Base-by-base conservation (phyloP, 92 coral and sea anemone species). In the Epizoanthus ramosus region DNA sequence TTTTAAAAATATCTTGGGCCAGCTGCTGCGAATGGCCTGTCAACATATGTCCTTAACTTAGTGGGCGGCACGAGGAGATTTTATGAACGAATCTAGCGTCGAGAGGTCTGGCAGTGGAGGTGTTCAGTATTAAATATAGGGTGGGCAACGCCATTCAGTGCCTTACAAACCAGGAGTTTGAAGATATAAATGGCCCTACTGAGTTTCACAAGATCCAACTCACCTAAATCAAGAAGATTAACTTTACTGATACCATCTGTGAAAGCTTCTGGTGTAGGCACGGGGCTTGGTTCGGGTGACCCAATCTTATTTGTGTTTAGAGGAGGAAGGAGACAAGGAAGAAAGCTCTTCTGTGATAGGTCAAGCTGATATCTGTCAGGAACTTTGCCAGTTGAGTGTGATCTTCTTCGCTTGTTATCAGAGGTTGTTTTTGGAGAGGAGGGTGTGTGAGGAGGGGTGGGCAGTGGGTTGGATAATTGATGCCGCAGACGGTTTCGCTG, bases 241-340 rank as follows among this genome's bases (percentile, higher is more conserved):
- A 60, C 39, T 61, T 77, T 77, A 12, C 41, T 61, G 15, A 31
- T 22, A 60, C 71, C 59, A 41, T 60, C 23, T 14, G 13, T 47
- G 19, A 22, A 7, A 23, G 63, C 33, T 8, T 79, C 88, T 18
- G 83, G 82, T 35, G 88, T 50, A 22, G 85, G 22, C 4, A 72
- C 21, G 28, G 88, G 66, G 21, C 83, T 18, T 1, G 22, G 76
- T 23, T 79, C 91, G 12, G 83, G 86, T 17, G 88, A 79, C 24
- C 73, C 8, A 25, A 45, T 76, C 8, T 59, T 57, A 7, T 63
- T 59, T 0, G 45, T 66, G 21, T 65, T 64, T 16, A 88, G 9
- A 0, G 91, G 88, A 1, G 91, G 79, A 8, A 79, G 81, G n/a
- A 64, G 53, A 23, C 69, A 79, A 1, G 91, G 88, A 16, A 88